phyloP scores from a whole-genome alignment of 2,888 invertebrate genomes.

The Minunthozetes semirufus region DNA sequence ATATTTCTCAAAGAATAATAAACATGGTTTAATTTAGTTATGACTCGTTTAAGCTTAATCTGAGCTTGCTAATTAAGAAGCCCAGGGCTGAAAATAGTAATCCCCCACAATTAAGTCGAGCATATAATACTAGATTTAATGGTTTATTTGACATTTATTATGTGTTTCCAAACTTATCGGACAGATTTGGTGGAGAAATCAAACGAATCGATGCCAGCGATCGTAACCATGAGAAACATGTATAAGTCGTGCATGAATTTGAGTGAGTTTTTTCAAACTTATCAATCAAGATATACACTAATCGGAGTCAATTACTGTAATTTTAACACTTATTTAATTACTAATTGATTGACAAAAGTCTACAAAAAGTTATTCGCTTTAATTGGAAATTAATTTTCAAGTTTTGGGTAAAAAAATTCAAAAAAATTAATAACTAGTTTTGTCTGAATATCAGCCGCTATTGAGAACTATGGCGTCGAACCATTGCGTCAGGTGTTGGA shows the following conservation, averaged over 20 bases:
- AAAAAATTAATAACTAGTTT: neutral
- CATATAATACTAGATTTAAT: neutral
- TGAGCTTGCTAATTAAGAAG: too few relatives aligned
- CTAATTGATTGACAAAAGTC: neutral
- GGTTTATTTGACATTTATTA: neutral
- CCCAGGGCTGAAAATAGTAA: too few relatives aligned
- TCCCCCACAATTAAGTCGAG: too few relatives aligned
- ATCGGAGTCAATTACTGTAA: neutral
- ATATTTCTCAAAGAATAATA: too few relatives aligned
- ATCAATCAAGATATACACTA: neutral
- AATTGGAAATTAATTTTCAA: neutral
- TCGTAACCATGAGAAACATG: slow-evolving; percentile 70
- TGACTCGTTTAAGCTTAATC: too few relatives aligned
- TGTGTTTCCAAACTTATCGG: neutral
- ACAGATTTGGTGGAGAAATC: slow-evolving; percentile 46
- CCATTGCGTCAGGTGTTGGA: slow-evolving; percentile 24
- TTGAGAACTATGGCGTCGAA: slow-evolving; percentile 30
- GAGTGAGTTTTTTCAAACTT: slow-evolving; percentile 55
- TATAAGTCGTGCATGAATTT: slow-evolving; percentile 84
- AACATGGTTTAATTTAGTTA: too few relatives aligned
- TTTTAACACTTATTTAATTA: slow-evolving; percentile 14
- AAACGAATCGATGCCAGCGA: slow-evolving; percentile 50
- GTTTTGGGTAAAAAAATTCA: neutral
- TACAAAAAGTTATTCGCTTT: neutral
- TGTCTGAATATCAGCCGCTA: slow-evolving; percentile 15